Evolutionary conservation across 2,797 vertebrate genomes (phyloP), one percentile per base, ranked within the genome.

Genomic region (Megaceryle alcyon): DNA sequence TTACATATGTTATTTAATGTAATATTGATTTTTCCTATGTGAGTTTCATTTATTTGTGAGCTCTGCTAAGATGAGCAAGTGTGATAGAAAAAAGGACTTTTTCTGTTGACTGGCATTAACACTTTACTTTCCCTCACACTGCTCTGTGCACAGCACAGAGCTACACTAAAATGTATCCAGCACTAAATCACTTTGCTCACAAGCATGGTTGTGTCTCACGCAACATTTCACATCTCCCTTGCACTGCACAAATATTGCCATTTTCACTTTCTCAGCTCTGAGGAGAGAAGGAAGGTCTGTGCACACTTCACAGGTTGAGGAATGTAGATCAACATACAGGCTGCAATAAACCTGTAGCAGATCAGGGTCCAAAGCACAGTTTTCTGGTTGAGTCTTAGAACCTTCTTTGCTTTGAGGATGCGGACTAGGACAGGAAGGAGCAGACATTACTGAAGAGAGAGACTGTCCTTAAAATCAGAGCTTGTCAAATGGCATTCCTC

Each of bases 21-120:
- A 90, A 86, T 90, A 95, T 90, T 91, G 91, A 95, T 95, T 96
- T 93, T 92, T 76, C 61, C 48, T 82, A 9, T 48, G 76, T 41
- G 61, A 95, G 14, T 90, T 86, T 77, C 70, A 86, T 86, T 90
- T 90, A 80, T 88, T 88, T 86, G 63, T 43, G 60, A 94, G 21
- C 56, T 90, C 51, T 76, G 12, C 39, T 73, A 79, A 87, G 75
- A 90, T 66, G 57, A 90, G 28, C 11, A 63, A 94, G 29, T 0
- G 1, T 18, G 60, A 77, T 73, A 48, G 73, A 73, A 88, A 93
- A 92, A 70, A 8, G 0, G 46, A 68, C 19, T 28, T 90, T 86
- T 90, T 69, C 56, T 92, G 8, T 41, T 59, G 73, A 41, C 35
- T 44, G 73, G 41, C 51, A 60, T 85, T 96, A 94, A 94, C 82